Evolutionary conservation across 1,140 invertebrate species (phyloP).

Genomic region (Magallana ariakensis): DNA sequence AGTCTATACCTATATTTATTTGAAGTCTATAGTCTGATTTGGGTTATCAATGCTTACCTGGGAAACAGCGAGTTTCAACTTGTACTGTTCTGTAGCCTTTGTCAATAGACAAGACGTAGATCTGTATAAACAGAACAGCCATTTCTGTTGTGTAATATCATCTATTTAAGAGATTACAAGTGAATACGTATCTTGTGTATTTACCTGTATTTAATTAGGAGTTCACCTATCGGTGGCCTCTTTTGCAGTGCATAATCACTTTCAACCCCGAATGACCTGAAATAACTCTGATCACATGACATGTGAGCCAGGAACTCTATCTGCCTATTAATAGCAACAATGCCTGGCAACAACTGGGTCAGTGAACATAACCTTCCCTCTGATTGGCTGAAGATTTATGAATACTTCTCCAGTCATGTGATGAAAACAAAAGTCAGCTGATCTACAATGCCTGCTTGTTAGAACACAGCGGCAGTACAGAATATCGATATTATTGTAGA

Average conservation of each 20-base stretch:
- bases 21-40: neutral
- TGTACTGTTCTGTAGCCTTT: slow-evolving; percentile 7
- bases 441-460: slow-evolving; percentile 34
- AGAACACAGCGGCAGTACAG: neutral
- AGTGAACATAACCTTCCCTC: slow-evolving; percentile 53
- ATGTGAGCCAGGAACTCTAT: slow-evolving; percentile 46
- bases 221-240: slow-evolving; percentile 16
- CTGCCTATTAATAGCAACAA: slow-evolving; percentile 53
- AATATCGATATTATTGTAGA: slow-evolving; percentile 1
- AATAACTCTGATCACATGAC: slow-evolving; percentile 49
- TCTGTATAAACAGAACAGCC: slow-evolving; percentile 19
- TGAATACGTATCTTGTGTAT: slow-evolving; percentile 35
- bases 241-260: slow-evolving; percentile 35
- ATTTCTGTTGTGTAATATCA: slow-evolving; percentile 34
- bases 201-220: slow-evolving; percentile 11
- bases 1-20: slow-evolving; percentile 22
- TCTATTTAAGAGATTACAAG: slow-evolving; percentile 10
- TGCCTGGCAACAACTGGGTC: slow-evolving; percentile 61
- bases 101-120: slow-evolving; percentile 24
- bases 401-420: slow-evolving; percentile 51
- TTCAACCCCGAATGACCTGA: slow-evolving; percentile 40
- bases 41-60: slow-evolving; percentile 28
- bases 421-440: slow-evolving; percentile 59
- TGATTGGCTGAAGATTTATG: slow-evolving; percentile 50
- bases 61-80: neutral